A percentile compares a stretch with the other conserved stretches of the same genome.
Conservation (phyloP, 2,888 invertebrate species). For the Tetrapedia diversipes region DNA sequence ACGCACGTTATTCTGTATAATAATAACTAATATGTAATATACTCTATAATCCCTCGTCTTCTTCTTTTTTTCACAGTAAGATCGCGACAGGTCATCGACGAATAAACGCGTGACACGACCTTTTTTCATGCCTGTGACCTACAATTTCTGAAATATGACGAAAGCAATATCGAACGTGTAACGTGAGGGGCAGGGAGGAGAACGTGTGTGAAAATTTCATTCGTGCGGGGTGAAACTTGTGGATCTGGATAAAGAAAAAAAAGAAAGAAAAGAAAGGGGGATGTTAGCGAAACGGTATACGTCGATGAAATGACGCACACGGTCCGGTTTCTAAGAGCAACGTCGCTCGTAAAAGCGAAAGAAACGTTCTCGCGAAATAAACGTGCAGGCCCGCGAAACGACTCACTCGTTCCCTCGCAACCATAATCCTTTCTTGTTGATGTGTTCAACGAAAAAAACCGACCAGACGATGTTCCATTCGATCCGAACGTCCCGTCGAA, state of each 20-base stretch:
- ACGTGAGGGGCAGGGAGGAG: not conserved
- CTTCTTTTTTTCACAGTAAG: too few relatives aligned
- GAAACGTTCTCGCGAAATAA: not conserved
- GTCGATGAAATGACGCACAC: not conserved
- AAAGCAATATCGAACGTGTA: slow-evolving; percentile 10
- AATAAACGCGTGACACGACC: not conserved
- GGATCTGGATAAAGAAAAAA: not conserved
- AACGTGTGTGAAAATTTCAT: slow-evolving; percentile 7
- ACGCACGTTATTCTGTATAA: too few relatives aligned
- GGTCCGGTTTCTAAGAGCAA: not conserved
- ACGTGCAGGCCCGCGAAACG: not conserved
- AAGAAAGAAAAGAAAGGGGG: too few relatives aligned
- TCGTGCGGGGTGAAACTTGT: not conserved
- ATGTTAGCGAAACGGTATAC: not conserved
- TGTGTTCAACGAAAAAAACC: not conserved
- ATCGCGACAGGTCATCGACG: not conserved
- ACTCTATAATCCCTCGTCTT: too few relatives aligned
- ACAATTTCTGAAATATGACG: slow-evolving; percentile 6
- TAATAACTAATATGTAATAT: too few relatives aligned
- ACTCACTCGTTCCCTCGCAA: not conserved
- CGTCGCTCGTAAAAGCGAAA: slow-evolving; percentile 7
- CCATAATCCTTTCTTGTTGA: not conserved
- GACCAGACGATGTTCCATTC: slow-evolving; percentile 13
- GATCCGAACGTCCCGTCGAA: not conserved
- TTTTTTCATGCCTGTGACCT: slow-evolving; percentile 4